Base-by-base conservation (phyloP, 2,888 invertebrate species). In the Polydesmus complanatus region DNA sequence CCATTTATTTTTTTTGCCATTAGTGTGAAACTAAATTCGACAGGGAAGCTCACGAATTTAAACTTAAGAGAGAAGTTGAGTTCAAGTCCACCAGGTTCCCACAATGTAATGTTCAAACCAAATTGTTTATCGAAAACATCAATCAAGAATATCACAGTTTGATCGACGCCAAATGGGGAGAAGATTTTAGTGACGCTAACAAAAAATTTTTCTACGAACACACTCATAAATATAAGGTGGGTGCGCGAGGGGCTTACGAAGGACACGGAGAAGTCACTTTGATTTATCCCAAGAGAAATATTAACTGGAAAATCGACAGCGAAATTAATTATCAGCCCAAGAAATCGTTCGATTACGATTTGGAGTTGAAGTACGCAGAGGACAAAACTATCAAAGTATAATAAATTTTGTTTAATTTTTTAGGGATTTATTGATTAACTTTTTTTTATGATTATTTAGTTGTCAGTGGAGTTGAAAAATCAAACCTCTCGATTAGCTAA, bases 391-490 rank as follows among this genome's bases (percentile, higher is more conserved):
- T 54, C 8, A 60, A 60, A 37, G 58, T 58, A 58, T 25, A 14
- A n/a, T 22, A 1, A n/a, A 56, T 26, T 37, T 37, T n/a, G 8
- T 8, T 37, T 5, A 54, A 23, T 22, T 37, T 2, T 27, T 27
- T 3, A 37, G 14, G 14, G 14, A 37, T 8, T 5, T 26, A 1
- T 54, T 25, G 54, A 5, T 54, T 19, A n/a, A 19, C 5, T 8
- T 5, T 19, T 25, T 22, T 54, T 8, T 23, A 27, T 54, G 2
- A 2, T 27, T 2, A 37, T 8, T 37, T 25, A 57, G 58, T 26
- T 58, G 27, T 19, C 23, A n/a, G 27, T 52, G 21, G 25, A 58
- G n/a, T 58, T 27, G 14, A 58, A 58, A 53, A 60, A 60, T 21
- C 23, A 60, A 11, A 8, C 60, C 18, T 19, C 23, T n/a, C n/a